Base-by-base conservation (phyloP, 2,888 invertebrate genomes). In the Zootermopsis nevadensis region DNA sequence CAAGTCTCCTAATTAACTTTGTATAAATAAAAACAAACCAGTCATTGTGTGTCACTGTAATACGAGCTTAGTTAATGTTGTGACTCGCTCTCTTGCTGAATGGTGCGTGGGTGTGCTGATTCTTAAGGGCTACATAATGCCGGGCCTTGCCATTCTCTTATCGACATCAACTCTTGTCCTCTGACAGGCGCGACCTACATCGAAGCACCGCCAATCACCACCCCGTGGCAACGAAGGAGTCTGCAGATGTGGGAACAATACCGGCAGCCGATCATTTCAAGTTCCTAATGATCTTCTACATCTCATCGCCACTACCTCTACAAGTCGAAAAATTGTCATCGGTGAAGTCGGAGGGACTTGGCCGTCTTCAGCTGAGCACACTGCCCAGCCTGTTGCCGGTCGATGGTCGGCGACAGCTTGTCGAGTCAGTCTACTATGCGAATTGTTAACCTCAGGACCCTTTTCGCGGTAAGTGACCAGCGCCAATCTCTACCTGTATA, bases 391-490 rank as follows among this genome's bases (percentile, higher is more conserved):
- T 66, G 79, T 66, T 66, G 35, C 35, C 38, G 60, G 66, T 60
- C 35, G 7, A 79, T 60, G 66, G 79, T 79, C 79, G 79, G 79
- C 79, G 60, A n/a, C 53, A 53, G 53, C 55, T 77, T 42, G 15
- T 53, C 77, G 15, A n/a, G 6, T 30, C 55, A 81, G 79, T 82
- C 93, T 93, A 94, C 94, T 94, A 94, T 94, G 94, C 94, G 93
- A 93, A 94, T 94, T 93, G 93, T 92, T 93, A 93, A 92, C 91
- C 91, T 93, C 91, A 91, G 92, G 93, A 92, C 93, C 93, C 92
- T 94, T 92, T 93, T 94, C 93, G 94, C 94, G 94, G 94, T 94
- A 89, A 93, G 94, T 89, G 55, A 38, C n/a, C n/a, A n/a, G n/a
- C n/a, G n/a, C n/a, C n/a, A n/a, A n/a, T n/a, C n/a, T n/a, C n/a